phyloP scores from a whole-genome alignment of 2,113 vertebrate species.

The Cynoglossus semilaevis region DNA sequence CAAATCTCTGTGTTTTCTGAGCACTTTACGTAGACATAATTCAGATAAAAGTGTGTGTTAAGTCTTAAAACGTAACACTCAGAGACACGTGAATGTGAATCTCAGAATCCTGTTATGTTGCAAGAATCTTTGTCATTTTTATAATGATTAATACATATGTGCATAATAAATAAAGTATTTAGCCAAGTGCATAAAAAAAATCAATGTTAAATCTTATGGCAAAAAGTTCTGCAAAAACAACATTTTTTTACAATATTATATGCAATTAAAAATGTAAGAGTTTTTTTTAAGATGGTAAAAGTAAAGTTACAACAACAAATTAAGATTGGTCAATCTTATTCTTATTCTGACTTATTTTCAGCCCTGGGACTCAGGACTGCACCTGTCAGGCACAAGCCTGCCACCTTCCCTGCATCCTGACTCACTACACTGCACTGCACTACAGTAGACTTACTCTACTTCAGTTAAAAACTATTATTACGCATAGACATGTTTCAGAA shows the following conservation, averaged over 20 bases:
- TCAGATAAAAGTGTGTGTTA: conserved; percentile 7
- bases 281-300: no score
- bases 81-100: conserved; percentile 5
- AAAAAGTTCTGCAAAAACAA: no score
- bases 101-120: neutral
- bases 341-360: conserved; percentile 18
- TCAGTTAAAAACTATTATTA: conserved; percentile 27
- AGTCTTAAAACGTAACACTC: conserved; percentile 7
- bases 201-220: no score
- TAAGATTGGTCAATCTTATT: neutral
- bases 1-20: no score
- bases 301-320: no score
- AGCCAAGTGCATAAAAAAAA: no score
- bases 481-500: conserved; percentile 6
- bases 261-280: no score
- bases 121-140: no score
- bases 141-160: no score
- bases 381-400: conserved; percentile 65
- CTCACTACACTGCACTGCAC: neutral
- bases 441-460: neutral
- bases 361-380: conserved; percentile 47
- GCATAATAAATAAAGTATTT: no score
- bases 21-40: no score
- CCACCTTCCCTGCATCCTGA: conserved; percentile 32
- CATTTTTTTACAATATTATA: no score